Conservation (phyloP, 2,797 vertebrate species). For the Sebastes iracundus region DNA sequence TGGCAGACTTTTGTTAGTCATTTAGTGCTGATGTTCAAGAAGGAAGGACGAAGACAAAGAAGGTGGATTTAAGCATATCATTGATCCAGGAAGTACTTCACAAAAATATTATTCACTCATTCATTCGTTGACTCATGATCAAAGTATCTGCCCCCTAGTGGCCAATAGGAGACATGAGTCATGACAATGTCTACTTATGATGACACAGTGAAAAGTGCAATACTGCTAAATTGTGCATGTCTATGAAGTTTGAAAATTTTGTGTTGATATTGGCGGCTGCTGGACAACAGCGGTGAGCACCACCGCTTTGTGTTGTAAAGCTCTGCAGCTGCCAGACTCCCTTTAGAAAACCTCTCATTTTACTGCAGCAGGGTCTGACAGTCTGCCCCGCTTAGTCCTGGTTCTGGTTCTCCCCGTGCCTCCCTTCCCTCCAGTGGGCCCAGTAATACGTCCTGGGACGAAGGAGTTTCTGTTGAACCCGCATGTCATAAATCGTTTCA, state of each 20-base stretch:
- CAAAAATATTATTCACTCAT: background rate
- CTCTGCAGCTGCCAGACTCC: too few species aligned
- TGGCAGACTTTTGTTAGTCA: background rate
- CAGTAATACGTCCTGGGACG: too few species aligned
- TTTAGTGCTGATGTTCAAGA: background rate
- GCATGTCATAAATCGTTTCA: accelerated
- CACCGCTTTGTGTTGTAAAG: too few species aligned
- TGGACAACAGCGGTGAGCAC: too few species aligned
- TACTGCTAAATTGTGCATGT: background rate
- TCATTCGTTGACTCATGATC: background rate
- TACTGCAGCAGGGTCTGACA: too few species aligned
- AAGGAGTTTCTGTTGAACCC: too few species aligned
- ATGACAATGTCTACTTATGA: background rate
- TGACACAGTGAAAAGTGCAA: background rate
- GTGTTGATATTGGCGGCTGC: too few species aligned
- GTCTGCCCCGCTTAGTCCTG: too few species aligned
- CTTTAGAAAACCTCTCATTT: too few species aligned
- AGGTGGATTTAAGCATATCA: too few species aligned
- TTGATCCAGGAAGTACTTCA: background rate
- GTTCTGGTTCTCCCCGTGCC: too few species aligned
- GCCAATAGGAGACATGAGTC: background rate
- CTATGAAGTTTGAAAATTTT: background rate
- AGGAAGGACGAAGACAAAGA: background rate
- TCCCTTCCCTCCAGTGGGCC: too few species aligned
- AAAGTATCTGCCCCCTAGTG: background rate